Evolutionary conservation across 2,797 vertebrate genomes (phyloP), one percentile per base, ranked within the genome.

Genomic region (Micrastur ruficollis): DNA sequence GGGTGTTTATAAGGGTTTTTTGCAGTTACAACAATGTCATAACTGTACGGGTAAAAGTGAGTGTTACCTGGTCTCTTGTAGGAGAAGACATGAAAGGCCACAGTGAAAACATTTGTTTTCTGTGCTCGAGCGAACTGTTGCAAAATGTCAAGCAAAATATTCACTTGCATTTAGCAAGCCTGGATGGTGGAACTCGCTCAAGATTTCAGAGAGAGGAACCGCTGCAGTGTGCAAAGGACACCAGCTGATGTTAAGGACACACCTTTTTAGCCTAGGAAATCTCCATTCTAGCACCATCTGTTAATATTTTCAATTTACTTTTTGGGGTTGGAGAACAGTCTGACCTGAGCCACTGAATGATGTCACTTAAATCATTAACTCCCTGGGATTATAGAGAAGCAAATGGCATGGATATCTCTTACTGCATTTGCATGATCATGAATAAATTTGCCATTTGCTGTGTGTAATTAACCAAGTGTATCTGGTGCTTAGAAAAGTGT

Each of bases 361-460:
- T 52, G 73, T 82, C 67, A 59, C 47, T 87, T 17, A 49, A 81
- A 89, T 86, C 47, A 29, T 44, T 72, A 87, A 46, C 18, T 67
- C 55, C 27, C 9, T 36, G 53, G 68, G 75, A 68, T 76, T 81
- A 61, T n/a, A 55, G 94, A 89, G 86, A 34, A 61, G 53, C 68
- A 94, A 86, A 81, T 67, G 82, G 63, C 36, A 31, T 2, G 3
- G 38, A 36, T 74, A 12, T 53, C 42, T 75, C 81, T 71, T 62
- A n/a, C 79, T 63, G 67, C 83, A 27, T 74, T 95, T 91, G 89
- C 68, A 78, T 86, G 90, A 34, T 67, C 71, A 76, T 87, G 89
- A 89, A 81, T 81, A 59, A 93, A 44, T 81, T 80, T 67, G 65
- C 94, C 83, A 65, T 87, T 96, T 82, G 91, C 84, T 59, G 42